Evolutionary conservation across 2,113 vertebrate species (phyloP).

Genomic region (Marmota flaviventris): DNA sequence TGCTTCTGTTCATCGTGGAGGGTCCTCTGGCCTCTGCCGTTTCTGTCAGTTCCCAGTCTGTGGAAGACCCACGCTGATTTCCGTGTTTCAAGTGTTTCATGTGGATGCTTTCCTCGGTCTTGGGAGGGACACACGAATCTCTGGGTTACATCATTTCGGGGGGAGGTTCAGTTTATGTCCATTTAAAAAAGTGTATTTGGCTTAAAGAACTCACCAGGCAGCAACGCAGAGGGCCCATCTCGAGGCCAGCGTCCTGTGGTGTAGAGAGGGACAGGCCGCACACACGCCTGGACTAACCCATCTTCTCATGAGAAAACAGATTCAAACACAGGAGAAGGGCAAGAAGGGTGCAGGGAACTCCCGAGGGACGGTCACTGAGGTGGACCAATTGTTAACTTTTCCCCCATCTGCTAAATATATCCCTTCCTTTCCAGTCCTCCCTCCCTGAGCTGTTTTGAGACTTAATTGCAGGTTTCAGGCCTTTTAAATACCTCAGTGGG

Average conservation of each 20-base stretch:
- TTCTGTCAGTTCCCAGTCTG: neutral
- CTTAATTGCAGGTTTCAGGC: neutral
- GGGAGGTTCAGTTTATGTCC: neutral
- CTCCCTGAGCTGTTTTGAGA: neutral
- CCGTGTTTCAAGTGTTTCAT: neutral
- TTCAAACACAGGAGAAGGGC: neutral
- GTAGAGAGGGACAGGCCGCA: neutral
- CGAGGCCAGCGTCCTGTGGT: neutral
- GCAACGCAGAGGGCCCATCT: neutral
- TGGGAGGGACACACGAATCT: neutral
- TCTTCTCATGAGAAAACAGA: neutral
- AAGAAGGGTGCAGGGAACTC: neutral
- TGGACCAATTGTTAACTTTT: accelerated
- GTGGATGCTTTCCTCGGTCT: neutral
- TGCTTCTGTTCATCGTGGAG: neutral
- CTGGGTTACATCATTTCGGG: neutral
- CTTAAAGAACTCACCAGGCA: neutral
- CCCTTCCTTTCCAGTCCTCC: neutral
- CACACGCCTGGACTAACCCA: neutral
- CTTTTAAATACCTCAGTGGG: neutral
- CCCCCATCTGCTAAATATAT: neutral
- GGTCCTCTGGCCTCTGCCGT: neutral
- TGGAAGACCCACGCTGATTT: neutral
- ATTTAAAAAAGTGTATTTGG: neutral
- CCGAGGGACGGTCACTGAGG: accelerated